These are phyloP conservation scores for Naja naja DNA, from an alignment of 2,113 vertebrate species.

Conservation along the genomic window DNA sequence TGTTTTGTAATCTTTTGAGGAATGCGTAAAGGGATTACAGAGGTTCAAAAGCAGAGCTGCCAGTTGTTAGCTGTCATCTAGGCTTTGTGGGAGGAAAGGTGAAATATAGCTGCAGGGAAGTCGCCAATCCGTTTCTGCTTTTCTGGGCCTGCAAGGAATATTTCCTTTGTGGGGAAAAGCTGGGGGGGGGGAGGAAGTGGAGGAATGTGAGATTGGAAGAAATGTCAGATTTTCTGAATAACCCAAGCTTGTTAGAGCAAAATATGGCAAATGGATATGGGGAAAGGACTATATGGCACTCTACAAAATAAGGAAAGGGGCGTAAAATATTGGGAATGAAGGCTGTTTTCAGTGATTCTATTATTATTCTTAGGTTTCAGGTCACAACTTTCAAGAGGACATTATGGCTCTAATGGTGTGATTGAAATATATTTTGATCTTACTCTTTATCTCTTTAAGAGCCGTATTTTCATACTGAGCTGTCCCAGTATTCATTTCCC, in stretches of 20 bases:
- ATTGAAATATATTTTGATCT: background rate
- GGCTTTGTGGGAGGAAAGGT: background rate
- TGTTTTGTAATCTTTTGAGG: background rate
- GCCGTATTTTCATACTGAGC: background rate
- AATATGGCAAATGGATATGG: background rate
- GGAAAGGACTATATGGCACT: no score
- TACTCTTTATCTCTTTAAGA: background rate
- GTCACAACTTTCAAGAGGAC: background rate
- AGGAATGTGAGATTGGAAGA: background rate
- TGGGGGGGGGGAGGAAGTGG: background rate
- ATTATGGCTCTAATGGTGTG: background rate
- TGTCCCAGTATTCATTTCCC: background rate
- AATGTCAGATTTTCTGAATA: background rate
- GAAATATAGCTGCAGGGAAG: background rate
- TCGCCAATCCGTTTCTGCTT: background rate
- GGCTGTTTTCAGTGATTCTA: background rate
- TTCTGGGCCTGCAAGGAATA: background rate
- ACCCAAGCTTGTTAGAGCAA: background rate
- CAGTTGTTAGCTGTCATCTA: background rate
- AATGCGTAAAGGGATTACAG: background rate
- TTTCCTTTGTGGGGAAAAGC: background rate
- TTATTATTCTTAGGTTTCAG: background rate
- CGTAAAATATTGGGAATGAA: background rate
- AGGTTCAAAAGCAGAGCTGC: background rate
- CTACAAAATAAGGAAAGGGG: background rate